Evolutionary conservation across 2,888 invertebrate species (phyloP), one percentile per base, ranked within the genome.

Genomic region (Lasioglossum oenotherae): DNA sequence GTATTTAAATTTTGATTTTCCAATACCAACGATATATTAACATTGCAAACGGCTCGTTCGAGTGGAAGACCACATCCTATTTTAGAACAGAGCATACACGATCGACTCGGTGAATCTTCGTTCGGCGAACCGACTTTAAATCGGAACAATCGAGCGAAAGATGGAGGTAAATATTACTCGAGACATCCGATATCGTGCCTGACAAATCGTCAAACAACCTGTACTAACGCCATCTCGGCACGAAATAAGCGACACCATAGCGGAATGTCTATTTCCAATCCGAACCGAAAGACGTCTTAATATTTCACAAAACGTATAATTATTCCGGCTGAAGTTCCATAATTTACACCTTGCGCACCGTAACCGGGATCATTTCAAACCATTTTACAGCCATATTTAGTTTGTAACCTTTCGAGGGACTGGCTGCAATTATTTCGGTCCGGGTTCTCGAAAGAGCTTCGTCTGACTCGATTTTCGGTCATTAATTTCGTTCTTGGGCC

Each of bases 131-230:
- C 27, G 53, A 73, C 72, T 60, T 72, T 14, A 16, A 41, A 41
- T 38, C 5, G 38, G 35, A 12, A 19, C 38, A 38, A 23, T 69
- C 69, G 69, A 38, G 12, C 69, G 53, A 53, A n/a, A 53, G 69
- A 76, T 81, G 6, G 44, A 77, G 44, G 53, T 10, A 76, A 76
- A 81, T 57, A 57, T 81, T 77, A 44, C 57, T 71, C 69, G 31
- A 4, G n/a, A 69, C 71, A 41, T 53, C 16, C 38, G 23, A 46
- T 27, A 53, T 23, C 67, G 8, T 44, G 53, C 38, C 41, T 27
- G 71, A 41, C 57, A 53, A 71, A 78, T 71, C 53, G 41, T 10
- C 41, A 2, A 38, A n/a, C 67, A n/a, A 64, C 46, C 44, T 38
- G 23, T 38, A 27, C n/a, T 31, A 35, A 12, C 41, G 35, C 14